Evolutionary conservation across 1,140 invertebrate species (phyloP), one percentile per base, ranked within the genome.

Genomic region (Drosophila carrolli): DNA sequence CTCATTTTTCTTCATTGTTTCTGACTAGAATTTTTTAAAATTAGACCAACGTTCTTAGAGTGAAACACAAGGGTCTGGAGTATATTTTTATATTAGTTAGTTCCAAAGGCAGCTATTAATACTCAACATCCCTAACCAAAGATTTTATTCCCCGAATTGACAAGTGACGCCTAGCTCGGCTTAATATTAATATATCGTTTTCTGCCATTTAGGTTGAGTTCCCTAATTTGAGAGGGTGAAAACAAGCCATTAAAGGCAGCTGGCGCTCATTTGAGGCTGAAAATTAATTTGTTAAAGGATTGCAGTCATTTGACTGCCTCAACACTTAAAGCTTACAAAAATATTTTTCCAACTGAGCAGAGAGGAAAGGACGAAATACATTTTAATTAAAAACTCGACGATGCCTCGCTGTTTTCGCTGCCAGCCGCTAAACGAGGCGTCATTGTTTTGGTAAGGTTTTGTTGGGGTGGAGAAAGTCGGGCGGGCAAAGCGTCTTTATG

Each of bases 201-300:
- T 7, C 29, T 32, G 29, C 29, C 1, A 32, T 32, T 32, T 32
- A 8, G 29, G 29, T 32, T 32, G 23, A 32, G 29, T 32, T 32
- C 8, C 8, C 7, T 6, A 32, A 7, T 8, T 32, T 32, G 29
- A 7, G 29, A 7, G 29, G 29, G 29, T 67, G 58, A 65, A 81
- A 80, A 85, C 72, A 54, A 68, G 55, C 81, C 76, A 85, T 84
- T 85, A 85, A 80, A 85, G 72, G 41, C 81, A 83, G 73, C 81
- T 81, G 81, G 51, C 81, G 76, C 50, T 76, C 72, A 56, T 81
- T 85, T 76, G 66, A 72, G 81, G 72, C 76, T 73, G 67, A 63
- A 77, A 85, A 85, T 85, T 80, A 84, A 84, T 84, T 83, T 80
- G 82, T 80, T 84, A 73, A 84, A 81, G 81, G 65, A 76, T 84